These are phyloP conservation scores for Chrysomela aeneicollis DNA, from an alignment of 2,888 invertebrate genomes.

Conservation along the genomic window DNA sequence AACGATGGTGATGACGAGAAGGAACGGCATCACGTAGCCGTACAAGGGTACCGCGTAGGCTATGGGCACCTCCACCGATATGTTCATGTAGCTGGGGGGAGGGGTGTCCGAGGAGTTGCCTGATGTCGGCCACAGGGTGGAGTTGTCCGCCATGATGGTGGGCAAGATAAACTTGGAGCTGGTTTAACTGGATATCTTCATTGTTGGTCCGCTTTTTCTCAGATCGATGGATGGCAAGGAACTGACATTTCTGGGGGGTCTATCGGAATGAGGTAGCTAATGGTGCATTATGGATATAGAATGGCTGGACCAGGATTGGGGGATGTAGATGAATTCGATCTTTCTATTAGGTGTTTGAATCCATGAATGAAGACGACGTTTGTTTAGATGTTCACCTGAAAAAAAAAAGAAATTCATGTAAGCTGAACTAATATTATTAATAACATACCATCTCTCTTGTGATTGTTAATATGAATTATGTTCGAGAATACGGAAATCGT, in stretches of 20 bases:
- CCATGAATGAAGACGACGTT: neutral
- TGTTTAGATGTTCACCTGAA: neutral
- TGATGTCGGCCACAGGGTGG: neutral
- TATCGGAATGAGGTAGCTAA: neutral
- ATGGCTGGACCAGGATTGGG: no score
- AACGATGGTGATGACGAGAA: conserved; percentile 86
- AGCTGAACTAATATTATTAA: no score
- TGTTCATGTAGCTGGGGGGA: conserved; percentile 64
- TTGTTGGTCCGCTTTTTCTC: neutral
- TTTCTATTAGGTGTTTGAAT: neutral
- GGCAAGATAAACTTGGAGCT: no score
- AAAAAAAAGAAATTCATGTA: neutral
- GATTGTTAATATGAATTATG: no score
- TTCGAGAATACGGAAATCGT: no score
- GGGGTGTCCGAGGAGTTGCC: neutral
- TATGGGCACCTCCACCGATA: conserved; percentile 73
- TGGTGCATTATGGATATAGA: neutral
- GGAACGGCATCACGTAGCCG: conserved; percentile 83
- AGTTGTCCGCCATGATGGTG: neutral
- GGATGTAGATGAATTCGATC: no score
- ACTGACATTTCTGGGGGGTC: neutral
- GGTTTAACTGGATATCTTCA: neutral
- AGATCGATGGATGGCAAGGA: no score
- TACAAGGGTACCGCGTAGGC: conserved; percentile 75
- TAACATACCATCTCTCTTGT: no score